Base-by-base conservation (phyloP, 2,113 vertebrate species). In the Argyrosomus japonicus region DNA sequence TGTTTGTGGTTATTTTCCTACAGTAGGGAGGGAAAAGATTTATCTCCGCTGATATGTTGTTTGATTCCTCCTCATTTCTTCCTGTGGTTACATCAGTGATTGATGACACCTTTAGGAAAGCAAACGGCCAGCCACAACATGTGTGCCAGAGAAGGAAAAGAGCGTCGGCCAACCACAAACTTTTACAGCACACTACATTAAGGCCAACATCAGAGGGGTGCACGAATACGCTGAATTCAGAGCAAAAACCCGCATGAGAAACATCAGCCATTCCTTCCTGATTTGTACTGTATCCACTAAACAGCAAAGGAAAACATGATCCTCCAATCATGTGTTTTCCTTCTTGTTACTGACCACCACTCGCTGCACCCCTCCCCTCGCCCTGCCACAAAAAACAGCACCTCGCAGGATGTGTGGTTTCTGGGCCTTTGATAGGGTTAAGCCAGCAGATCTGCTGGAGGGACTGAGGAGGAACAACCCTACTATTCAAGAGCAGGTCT, bases 401-500 rank as follows among this genome's bases (percentile, higher is more conserved):
- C 73, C 78, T 88, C 61, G 50, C 90, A 90, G 88, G 81, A 91
- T 69, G 85, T 93, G 88, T 43, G 82, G 90, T 92, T 90, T 92
- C 51, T 64, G 77, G 70, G 75, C 81, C 79, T 93, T 93, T 93
- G 79, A 93, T 91, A 60, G 84, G 75, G 89, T 83, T 86, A 69
- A 88, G 76, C 51, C 75, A 47, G 80, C 67, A 51, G 79, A 82
- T 75, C 54, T 85, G 83, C 81, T 81, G 78, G 63, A 83, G 72
- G 72, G 88, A 83, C 63, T 2, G 6, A 75, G 58, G 75, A 92
- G 63, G 68, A 90, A 91, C 92, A 93, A 85, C 84, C 72, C 77
- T 85, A 51, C 84, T 85, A 93, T 93, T 94, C 88, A 91, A 88
- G 89, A 88, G 68, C 18, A 75, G 82, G 71, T 83, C 86, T 91